Evolutionary conservation across 2,888 invertebrate genomes (phyloP).

Genomic region (Chaetogeoica ovagalla): DNA sequence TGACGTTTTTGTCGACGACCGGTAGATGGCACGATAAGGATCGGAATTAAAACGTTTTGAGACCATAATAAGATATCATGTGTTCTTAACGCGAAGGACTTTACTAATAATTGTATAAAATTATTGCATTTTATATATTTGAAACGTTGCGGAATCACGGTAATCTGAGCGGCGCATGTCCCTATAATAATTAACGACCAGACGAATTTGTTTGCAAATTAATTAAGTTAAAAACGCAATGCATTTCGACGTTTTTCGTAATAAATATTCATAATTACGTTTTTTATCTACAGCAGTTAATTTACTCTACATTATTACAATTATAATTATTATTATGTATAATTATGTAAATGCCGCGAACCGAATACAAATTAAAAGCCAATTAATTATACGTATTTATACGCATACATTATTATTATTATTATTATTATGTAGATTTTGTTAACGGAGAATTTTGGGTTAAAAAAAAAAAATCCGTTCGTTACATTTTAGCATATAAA

Average conservation of each 20-base stretch:
- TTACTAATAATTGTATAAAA: not conserved
- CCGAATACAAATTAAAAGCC: not conserved
- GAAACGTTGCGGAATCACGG: constrained; percentile 2
- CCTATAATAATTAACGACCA: constrained; percentile 5
- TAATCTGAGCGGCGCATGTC: not conserved
- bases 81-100: not conserved
- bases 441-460: no score
- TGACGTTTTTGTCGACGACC: not conserved
- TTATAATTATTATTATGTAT: no score
- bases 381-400: constrained; percentile 3
- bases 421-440: no score
- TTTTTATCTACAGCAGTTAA: not conserved
- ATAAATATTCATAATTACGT: not conserved
- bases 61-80: not conserved
- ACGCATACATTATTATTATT: no score
- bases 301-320: not conserved
- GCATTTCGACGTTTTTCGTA: not conserved
- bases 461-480: no score
- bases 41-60: not conserved
- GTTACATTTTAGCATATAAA: no score
- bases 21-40: constrained; percentile 11
- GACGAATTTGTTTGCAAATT: not conserved
- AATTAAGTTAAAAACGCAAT: constrained; percentile 1
- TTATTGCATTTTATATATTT: not conserved
- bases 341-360: no score